phyloP scores from a whole-genome alignment of 2,797 vertebrate species.

The Acrocephalus scirpaceus region DNA sequence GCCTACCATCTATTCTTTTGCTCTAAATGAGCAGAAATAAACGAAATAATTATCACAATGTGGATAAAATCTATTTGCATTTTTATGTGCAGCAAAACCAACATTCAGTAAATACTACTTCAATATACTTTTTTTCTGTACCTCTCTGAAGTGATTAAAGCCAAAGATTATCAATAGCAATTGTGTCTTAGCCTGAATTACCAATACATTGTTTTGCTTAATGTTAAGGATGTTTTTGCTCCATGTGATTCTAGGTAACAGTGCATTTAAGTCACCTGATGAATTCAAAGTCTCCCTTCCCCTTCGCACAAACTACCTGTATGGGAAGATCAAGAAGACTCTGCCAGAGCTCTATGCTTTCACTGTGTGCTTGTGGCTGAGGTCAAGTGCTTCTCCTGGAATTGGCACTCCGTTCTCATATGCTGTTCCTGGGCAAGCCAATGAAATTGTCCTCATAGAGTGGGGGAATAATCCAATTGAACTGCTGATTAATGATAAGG shows the following conservation, averaged over 20 bases:
- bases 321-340: slow-evolving; percentile 94
- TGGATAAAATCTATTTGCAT: not conserved
- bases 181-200: not conserved
- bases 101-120: not conserved
- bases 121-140: not conserved
- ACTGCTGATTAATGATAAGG: slow-evolving; percentile 96
- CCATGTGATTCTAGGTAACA: slow-evolving; percentile 81
- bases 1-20: not conserved
- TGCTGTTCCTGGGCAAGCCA: slow-evolving; percentile 93
- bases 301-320: slow-evolving; percentile 95
- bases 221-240: not conserved
- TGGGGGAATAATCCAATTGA: slow-evolving; percentile 99
- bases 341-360: slow-evolving; percentile 96
- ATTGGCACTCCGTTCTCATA: slow-evolving; percentile 98
- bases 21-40: not conserved
- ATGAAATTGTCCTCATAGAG: slow-evolving; percentile 97
- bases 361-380: slow-evolving; percentile 97
- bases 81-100: not conserved
- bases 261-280: slow-evolving; percentile 94
- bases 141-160: not conserved
- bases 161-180: not conserved
- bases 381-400: slow-evolving; percentile 91
- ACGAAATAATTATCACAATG: not conserved
- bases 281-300: slow-evolving; percentile 95
- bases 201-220: not conserved